phyloP scores from a whole-genome alignment of 1,140 invertebrate genomes.

The Hormaphis cornu region DNA sequence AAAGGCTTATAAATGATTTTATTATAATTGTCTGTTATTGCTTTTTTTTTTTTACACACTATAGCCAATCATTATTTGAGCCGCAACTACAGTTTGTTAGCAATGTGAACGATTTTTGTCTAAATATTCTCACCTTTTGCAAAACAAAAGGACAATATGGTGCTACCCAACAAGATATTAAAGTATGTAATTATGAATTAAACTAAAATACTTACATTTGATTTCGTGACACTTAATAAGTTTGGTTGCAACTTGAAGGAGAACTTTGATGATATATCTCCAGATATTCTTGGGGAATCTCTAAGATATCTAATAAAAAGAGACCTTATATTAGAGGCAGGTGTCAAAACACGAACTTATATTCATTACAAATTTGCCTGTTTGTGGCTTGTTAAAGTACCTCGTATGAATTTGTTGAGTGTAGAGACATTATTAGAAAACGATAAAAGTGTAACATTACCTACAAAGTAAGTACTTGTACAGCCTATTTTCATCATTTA shows the following conservation, averaged over 20 bases:
- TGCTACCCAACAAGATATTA: conserved; percentile 6
- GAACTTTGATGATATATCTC: not conserved
- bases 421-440: not conserved
- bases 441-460: not conserved
- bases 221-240: not conserved
- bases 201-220: not conserved
- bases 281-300: not conserved
- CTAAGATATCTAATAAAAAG: not conserved
- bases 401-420: not conserved
- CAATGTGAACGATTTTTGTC: not conserved
- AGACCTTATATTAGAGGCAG: not conserved
- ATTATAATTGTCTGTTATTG: no score
- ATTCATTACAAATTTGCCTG: not conserved
- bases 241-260: not conserved
- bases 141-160: not conserved
- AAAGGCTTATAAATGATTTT: not conserved
- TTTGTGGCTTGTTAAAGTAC: conserved; percentile 1
- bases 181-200: not conserved
- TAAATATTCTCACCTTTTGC: not conserved
- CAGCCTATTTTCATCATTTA: not conserved
- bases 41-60: not conserved
- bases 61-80: not conserved
- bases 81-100: not conserved
- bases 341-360: not conserved
- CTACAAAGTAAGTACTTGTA: not conserved